Evolutionary conservation across 1,140 invertebrate species (phyloP).

Genomic region (Galendromus occidentalis): DNA sequence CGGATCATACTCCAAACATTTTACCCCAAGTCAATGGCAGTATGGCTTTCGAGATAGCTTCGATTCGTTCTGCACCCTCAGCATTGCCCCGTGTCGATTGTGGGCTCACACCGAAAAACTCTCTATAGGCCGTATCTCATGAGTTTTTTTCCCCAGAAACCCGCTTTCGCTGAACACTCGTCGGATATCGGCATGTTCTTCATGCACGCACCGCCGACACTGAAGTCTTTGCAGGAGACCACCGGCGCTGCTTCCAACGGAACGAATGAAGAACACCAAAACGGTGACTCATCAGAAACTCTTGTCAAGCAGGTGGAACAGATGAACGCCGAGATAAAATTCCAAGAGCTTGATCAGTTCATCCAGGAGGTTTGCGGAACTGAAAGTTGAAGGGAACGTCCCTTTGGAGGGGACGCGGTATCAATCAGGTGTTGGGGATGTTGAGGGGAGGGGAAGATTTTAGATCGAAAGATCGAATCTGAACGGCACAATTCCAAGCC

Average conservation of each 20-base stretch:
- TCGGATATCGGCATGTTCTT: constrained; percentile 3
- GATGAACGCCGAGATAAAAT: neutral
- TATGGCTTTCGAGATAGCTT: no score
- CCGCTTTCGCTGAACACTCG: neutral
- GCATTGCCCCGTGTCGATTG: no score
- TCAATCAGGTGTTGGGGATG: no score
- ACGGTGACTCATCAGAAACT: neutral
- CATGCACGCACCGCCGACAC: neutral
- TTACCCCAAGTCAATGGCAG: no score
- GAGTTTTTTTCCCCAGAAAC: neutral
- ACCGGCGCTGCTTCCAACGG: neutral
- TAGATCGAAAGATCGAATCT: no score
- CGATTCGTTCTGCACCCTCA: no score
- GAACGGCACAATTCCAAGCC: no score
- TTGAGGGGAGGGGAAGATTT: no score
- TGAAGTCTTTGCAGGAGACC: neutral
- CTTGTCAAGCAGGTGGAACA: neutral
- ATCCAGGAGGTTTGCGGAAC: neutral
- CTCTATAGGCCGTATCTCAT: no score
- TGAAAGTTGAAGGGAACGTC: neutral
- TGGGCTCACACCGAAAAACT: no score
- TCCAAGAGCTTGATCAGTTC: constrained; percentile 7
- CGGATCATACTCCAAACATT: no score
- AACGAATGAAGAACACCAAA: neutral
- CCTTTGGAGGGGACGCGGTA: no score